These are phyloP conservation scores for Lucilia sericata DNA, from an alignment of 1,140 invertebrate genomes.

Conservation along the genomic window DNA sequence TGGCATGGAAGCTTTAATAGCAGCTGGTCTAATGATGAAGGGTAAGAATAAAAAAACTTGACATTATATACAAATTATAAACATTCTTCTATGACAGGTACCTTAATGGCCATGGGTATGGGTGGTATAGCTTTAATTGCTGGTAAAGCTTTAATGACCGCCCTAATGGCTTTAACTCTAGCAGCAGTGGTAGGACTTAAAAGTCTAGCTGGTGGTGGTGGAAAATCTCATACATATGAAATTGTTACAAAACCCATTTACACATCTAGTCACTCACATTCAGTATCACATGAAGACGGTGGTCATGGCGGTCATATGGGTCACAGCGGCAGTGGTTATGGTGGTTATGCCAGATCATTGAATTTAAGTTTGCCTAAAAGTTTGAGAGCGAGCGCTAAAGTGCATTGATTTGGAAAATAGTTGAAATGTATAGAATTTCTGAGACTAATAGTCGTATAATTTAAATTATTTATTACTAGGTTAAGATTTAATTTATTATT, in stretches of 20 bases:
- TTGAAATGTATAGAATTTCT: slow-evolving; percentile 11
- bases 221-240: slow-evolving; percentile 84
- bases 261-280: slow-evolving; percentile 78
- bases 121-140: slow-evolving; percentile 82
- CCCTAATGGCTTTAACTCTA: slow-evolving; percentile 81
- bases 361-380: slow-evolving; percentile 58
- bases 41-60: slow-evolving; percentile 59
- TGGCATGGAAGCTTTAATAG: slow-evolving; percentile 72
- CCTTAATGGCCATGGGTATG: slow-evolving; percentile 79
- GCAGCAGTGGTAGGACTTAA: slow-evolving; percentile 83
- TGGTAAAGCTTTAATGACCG: slow-evolving; percentile 87
- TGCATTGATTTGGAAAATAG: neutral
- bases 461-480: slow-evolving; percentile 41
- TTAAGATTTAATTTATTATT: neutral
- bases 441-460: neutral
- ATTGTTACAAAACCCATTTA: slow-evolving; percentile 85
- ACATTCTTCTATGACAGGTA: slow-evolving; percentile 69
- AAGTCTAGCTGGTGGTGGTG: slow-evolving; percentile 74
- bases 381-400: slow-evolving; percentile 38
- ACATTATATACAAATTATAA: neutral
- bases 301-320: slow-evolving; percentile 72
- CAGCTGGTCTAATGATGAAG: slow-evolving; percentile 76
- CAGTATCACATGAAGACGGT: slow-evolving; percentile 76
- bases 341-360: slow-evolving; percentile 69
- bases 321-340: slow-evolving; percentile 72